These are phyloP conservation scores for Dreissena rostriformis DNA, from an alignment of 1,140 invertebrate species.

Conservation along the genomic window DNA sequence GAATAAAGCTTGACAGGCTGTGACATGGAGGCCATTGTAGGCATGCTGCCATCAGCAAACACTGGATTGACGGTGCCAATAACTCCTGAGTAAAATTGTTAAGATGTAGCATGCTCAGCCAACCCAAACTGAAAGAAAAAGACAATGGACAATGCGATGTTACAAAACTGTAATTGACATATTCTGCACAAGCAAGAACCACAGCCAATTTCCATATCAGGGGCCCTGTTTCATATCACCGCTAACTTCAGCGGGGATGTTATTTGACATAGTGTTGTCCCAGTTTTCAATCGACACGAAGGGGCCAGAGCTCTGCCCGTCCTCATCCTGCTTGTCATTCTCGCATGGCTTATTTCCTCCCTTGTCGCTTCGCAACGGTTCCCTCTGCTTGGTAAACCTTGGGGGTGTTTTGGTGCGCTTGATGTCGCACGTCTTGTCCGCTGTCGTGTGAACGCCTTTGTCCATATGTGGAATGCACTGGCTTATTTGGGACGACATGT, in stretches of 20 bases:
- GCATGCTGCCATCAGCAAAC: conserved; percentile 30
- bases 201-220: neutral
- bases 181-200: too few relatives aligned
- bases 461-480: too few relatives aligned
- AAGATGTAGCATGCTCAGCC: too few relatives aligned
- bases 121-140: too few relatives aligned
- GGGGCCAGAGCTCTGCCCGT: conserved; percentile 40
- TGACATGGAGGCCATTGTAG: conserved; percentile 38
- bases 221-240: conserved; percentile 39
- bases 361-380: conserved; percentile 77
- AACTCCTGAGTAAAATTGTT: conserved; percentile 8
- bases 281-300: conserved; percentile 80
- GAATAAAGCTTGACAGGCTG: too few relatives aligned
- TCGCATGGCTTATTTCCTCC: conserved; percentile 56
- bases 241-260: conserved; percentile 64
- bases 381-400: conserved; percentile 89
- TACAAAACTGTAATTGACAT: too few relatives aligned
- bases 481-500: too few relatives aligned
- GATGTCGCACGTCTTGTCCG: conserved; percentile 83
- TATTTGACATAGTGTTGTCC: conserved; percentile 80
- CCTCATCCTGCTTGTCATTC: conserved; percentile 24
- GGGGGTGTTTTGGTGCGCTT: conserved; percentile 86
- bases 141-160: too few relatives aligned
- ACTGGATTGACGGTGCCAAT: conserved; percentile 28
- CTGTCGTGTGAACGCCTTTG: conserved; percentile 63